phyloP scores from a whole-genome alignment of 2,797 vertebrate genomes.

The Sus cebifrons region DNA sequence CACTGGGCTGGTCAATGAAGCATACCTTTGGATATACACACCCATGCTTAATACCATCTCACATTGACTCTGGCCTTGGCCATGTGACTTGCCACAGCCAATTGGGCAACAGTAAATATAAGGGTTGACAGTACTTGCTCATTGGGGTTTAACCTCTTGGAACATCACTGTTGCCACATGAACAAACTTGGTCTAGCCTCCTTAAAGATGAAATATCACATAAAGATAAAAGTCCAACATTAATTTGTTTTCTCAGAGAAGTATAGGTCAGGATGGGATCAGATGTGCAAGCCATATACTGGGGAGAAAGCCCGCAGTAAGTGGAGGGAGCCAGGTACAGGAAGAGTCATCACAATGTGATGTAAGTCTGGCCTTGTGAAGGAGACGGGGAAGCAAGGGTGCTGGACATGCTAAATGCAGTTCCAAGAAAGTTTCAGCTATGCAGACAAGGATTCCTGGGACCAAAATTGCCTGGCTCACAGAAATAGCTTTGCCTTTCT shows the following conservation, averaged over 20 bases:
- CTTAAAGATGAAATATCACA: background rate
- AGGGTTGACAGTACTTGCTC: background rate
- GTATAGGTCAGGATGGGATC: background rate
- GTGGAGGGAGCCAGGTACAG: too few species aligned
- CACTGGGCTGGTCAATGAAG: background rate
- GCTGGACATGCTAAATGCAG: too few species aligned
- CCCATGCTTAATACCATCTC: background rate
- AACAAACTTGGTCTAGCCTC: background rate
- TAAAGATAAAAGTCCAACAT: background rate
- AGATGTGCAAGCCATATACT: background rate
- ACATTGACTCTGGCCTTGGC: background rate
- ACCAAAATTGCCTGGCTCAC: background rate
- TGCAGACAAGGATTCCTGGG: background rate
- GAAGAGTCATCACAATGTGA: background rate
- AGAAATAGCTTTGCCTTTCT: background rate
- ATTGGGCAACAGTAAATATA: background rate
- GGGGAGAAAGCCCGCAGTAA: background rate
- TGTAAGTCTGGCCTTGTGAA: background rate
- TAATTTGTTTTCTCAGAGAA: background rate
- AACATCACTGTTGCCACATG: background rate
- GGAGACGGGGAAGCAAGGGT: background rate
- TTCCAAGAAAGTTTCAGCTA: background rate
- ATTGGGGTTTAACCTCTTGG: background rate
- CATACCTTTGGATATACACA: background rate
- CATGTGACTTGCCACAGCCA: background rate